phyloP scores from a whole-genome alignment of 2,888 invertebrate genomes.

The Drosophila engyochracea region DNA sequence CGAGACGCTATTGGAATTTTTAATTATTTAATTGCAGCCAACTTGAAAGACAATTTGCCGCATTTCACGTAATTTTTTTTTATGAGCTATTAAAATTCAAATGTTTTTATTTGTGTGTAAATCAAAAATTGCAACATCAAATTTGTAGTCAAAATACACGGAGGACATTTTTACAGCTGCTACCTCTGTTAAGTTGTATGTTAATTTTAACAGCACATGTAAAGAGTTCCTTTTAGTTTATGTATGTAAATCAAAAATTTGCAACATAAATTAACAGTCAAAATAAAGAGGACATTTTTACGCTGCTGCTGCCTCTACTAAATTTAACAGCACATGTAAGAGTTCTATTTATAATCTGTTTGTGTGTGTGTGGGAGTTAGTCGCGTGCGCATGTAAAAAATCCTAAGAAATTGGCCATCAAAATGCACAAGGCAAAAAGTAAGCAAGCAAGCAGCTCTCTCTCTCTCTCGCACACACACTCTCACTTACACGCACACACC shows the following conservation, averaged over 20 bases:
- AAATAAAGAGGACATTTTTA: constrained; percentile 5
- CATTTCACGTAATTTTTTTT: constrained; percentile 54
- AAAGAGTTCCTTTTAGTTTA: constrained; percentile 35
- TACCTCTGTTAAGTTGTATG: constrained; percentile 52
- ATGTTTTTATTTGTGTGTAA: neutral
- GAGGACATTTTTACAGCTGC: constrained; percentile 6
- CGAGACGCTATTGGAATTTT: constrained; percentile 69
- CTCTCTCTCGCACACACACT: neutral
- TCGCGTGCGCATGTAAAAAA: constrained; percentile 49
- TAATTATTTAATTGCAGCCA: constrained; percentile 76
- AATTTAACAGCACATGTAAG: constrained; percentile 37
- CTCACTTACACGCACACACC: constrained; percentile 20
- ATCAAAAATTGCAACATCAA: constrained; percentile 19
- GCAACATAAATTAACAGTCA: constrained; percentile 2
- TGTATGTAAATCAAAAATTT: constrained; percentile 1
- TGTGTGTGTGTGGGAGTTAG: constrained; percentile 14
- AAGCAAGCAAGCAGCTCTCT: constrained; percentile 22
- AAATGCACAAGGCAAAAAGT: constrained; percentile 58
- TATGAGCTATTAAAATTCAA: constrained; percentile 52
- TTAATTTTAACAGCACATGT: constrained; percentile 52
- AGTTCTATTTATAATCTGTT: constrained; percentile 45
- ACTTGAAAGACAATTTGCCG: constrained; percentile 68
- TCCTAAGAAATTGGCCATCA: constrained; percentile 67
- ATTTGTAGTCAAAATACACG: neutral
- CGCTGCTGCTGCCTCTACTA: constrained; percentile 31